Evolutionary conservation across 2,888 invertebrate genomes (phyloP).

Genomic region (Drosophila merina): DNA sequence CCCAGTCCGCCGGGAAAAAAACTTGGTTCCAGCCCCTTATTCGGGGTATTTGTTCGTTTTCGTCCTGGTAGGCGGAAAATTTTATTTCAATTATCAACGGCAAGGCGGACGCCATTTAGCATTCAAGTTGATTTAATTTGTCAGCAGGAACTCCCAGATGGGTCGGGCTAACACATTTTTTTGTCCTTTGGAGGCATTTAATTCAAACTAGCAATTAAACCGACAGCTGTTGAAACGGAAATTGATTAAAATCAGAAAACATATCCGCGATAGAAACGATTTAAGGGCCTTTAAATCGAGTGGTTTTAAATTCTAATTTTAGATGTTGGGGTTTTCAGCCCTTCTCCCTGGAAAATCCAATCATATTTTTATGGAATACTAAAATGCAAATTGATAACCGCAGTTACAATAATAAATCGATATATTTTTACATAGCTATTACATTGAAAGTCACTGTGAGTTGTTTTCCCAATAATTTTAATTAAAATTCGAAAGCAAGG

Average conservation of each 20-base stretch:
- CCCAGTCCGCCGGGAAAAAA: background rate
- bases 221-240: conserved; percentile 9
- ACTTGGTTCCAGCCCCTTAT: conserved; percentile 17
- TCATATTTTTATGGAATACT: background rate
- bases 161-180: background rate
- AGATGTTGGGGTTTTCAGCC: background rate
- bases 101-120: conserved; percentile 41
- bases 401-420: conserved; percentile 21
- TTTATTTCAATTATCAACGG: conserved; percentile 73
- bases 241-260: conserved; percentile 6
- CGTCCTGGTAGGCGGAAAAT: conserved; percentile 47
- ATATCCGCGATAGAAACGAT: background rate
- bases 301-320: conserved; percentile 2
- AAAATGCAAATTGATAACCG: conserved; percentile 22
- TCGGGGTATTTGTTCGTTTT: conserved; percentile 24
- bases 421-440: conserved; percentile 4
- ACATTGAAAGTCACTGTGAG: background rate
- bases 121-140: conserved; percentile 54
- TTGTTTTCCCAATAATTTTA: conserved; percentile 34
- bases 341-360: background rate
- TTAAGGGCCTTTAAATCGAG: background rate
- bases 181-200: background rate
- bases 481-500: conserved; percentile 31
- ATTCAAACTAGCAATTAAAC: conserved; percentile 6
- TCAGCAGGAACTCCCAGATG: conserved; percentile 25